These are phyloP conservation scores for Ochlodes sylvanus DNA, from an alignment of 2,888 invertebrate species.

Conservation along the genomic window DNA sequence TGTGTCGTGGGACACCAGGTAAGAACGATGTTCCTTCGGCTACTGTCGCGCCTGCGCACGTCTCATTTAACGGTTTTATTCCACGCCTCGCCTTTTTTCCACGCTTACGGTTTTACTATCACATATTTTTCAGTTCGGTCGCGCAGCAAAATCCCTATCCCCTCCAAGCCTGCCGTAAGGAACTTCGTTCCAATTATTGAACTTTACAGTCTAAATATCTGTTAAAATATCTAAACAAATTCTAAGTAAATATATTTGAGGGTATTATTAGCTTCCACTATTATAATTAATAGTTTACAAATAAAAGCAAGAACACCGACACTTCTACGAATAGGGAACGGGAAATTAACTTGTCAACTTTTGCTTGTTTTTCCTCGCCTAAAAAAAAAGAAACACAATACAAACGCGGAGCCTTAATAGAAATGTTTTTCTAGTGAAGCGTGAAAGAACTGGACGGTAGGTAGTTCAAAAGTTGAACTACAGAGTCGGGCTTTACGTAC, in stretches of 20 bases:
- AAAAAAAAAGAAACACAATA: not conserved
- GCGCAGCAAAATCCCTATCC: too few relatives aligned
- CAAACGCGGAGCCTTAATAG: not conserved
- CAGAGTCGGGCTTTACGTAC: not conserved
- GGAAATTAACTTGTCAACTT: not conserved
- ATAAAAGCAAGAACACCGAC: not conserved
- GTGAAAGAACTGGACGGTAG: not conserved
- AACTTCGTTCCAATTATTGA: too few relatives aligned
- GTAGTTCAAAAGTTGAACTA: not conserved
- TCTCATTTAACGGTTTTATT: too few relatives aligned
- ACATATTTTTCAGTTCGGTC: too few relatives aligned
- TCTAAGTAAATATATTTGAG: not conserved
- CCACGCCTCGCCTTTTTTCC: too few relatives aligned
- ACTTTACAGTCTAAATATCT: too few relatives aligned
- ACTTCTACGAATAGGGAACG: not conserved
- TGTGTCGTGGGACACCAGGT: too few relatives aligned
- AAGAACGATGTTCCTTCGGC: too few relatives aligned
- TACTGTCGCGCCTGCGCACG: too few relatives aligned
- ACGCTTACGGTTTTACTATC: too few relatives aligned
- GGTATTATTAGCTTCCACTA: not conserved
- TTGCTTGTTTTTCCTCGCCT: not conserved
- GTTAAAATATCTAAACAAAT: conserved; percentile 24
- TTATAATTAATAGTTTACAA: not conserved
- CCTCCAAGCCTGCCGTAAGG: too few relatives aligned
- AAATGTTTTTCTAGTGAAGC: not conserved